phyloP scores from a whole-genome alignment of 1,140 invertebrate species.

The Heliconius hermathena region DNA sequence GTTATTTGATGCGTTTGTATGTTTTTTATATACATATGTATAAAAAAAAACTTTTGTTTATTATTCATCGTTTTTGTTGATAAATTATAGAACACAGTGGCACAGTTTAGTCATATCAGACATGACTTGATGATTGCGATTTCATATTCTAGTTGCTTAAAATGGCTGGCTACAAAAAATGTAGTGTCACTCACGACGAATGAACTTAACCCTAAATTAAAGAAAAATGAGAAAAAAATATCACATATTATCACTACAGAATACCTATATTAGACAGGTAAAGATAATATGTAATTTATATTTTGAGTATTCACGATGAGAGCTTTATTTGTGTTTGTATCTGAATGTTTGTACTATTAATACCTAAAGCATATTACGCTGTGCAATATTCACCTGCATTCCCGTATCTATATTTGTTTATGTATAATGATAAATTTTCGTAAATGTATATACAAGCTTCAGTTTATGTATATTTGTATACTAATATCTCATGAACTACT shows the following conservation, averaged over 20 bases:
- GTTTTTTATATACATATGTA: not conserved
- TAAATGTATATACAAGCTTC: not conserved
- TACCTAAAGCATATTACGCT: conserved; percentile 12
- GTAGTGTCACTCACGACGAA: too few species aligned
- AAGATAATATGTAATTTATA: conserved; percentile 3
- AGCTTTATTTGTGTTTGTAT: conserved; percentile 11
- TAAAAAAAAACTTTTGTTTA: not conserved
- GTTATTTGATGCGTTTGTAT: conserved; percentile 23
- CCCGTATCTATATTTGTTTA: not conserved
- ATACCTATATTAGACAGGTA: not conserved
- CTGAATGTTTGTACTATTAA: conserved; percentile 5
- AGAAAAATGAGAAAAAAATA: too few species aligned
- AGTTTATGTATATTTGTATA: not conserved
- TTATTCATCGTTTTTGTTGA: not conserved
- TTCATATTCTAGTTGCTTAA: too few species aligned
- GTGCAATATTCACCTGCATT: conserved; percentile 11
- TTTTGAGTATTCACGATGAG: not conserved
- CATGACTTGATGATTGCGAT: too few species aligned
- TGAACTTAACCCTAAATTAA: too few species aligned
- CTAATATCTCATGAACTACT: too few species aligned
- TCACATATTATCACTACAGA: too few species aligned
- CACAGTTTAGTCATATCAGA: too few species aligned
- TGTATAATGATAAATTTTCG: not conserved
- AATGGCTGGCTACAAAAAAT: too few species aligned
- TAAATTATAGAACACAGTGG: not conserved